Percentiles rank a stretch among this genome's conserved stretches.
These are phyloP conservation scores for Tricholauxania praeusta DNA, from an alignment of 2,888 invertebrate genomes.

Conservation along the genomic window DNA sequence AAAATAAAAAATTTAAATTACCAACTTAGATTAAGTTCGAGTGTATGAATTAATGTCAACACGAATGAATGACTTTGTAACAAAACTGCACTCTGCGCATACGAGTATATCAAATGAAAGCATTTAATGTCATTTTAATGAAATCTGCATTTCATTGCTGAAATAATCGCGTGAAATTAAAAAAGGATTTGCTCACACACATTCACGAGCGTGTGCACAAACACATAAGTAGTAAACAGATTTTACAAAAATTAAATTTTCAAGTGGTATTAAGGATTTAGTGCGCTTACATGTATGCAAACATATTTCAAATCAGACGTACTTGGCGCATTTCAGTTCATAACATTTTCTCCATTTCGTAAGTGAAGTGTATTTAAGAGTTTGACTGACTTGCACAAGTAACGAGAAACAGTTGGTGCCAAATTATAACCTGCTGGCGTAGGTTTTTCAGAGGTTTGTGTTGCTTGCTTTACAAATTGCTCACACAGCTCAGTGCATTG, in stretches of 20 bases:
- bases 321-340: no score
- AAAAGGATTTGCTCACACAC: neutral
- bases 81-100: no score
- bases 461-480: neutral
- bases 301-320: no score
- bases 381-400: neutral
- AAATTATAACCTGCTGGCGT: neutral
- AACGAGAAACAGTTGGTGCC: constrained; percentile 11
- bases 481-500: constrained; percentile 7
- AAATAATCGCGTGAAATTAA: neutral
- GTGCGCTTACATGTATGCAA: neutral
- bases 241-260: neutral
- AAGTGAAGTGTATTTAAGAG: neutral
- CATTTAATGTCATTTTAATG: no score
- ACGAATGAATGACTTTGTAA: no score
- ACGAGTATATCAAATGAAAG: no score
- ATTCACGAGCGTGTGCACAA: neutral
- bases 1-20: no score
- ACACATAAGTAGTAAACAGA: neutral
- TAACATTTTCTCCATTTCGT: no score
- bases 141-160: no score
- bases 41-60: no score
- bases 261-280: neutral
- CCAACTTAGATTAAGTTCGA: no score
- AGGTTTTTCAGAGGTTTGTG: neutral